Percentiles rank a stretch among this genome's conserved stretches.
phyloP scores from a whole-genome alignment of 2,797 vertebrate species.

The Coregonus suidteri region DNA sequence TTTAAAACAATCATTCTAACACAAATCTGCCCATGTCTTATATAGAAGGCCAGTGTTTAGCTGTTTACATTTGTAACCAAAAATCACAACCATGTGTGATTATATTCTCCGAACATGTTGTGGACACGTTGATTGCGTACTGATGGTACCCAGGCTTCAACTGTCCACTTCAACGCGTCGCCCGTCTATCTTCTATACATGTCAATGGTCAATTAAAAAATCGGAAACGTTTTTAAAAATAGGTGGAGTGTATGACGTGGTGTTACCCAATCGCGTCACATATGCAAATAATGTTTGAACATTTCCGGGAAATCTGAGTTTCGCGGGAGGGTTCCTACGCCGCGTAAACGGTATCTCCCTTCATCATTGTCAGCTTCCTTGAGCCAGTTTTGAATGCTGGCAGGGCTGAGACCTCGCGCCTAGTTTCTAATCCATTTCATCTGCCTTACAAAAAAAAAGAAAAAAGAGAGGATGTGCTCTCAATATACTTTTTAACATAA shows the following conservation, averaged over 20 bases:
- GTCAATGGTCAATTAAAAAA: conserved; percentile 29
- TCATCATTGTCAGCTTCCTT: conserved; percentile 99
- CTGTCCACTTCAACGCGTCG: conserved; percentile 77
- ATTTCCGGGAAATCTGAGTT: conserved; percentile 95
- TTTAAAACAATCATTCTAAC: background rate
- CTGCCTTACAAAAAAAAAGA: no score
- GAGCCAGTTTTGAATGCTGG: conserved; percentile 95
- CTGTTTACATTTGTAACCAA: background rate
- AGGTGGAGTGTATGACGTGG: conserved; percentile 19
- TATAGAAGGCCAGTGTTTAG: no score
- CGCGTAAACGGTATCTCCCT: conserved; percentile 98
- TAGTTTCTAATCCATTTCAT: conserved; percentile 93
- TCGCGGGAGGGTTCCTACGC: conserved; percentile 97
- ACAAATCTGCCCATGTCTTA: no score
- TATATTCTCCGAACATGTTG: background rate
- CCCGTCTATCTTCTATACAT: background rate
- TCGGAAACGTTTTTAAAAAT: background rate
- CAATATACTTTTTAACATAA: conserved; percentile 69
- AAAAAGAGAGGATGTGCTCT: no score
- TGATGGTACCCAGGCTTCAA: conserved; percentile 69
- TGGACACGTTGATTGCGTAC: background rate
- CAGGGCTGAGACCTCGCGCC: conserved; percentile 81
- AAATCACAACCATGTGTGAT: background rate
- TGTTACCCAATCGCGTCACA: conserved; percentile 67
- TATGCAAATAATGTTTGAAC: conserved; percentile 93